Base-by-base conservation (phyloP, 2,797 vertebrate genomes). In the Enteromius thamalakanensis region DNA sequence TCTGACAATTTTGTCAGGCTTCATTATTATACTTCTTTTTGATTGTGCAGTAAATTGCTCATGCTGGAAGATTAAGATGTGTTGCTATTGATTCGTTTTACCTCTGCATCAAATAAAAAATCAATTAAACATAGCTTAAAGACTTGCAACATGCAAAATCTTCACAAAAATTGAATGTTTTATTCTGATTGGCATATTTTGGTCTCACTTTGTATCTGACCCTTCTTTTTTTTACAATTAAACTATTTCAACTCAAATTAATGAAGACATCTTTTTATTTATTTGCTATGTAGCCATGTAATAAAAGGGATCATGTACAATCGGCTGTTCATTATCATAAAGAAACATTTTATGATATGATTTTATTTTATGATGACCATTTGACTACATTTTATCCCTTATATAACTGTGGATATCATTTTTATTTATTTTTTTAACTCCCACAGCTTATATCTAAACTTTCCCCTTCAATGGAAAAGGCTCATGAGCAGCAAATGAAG, bases 21-120 rank as follows among this genome's bases (percentile, higher is more conserved):
- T 94, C 90, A 93, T 94, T 95, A 93, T 90, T 92, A 91, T 93
- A 90, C 87, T 85, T 90, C 86, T 87, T 90, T 92, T 91, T 93
- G 89, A 94, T 90, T 91, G 90, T 87, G 75, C 71, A 82, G 85
- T 80, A 12, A 34, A 89, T 84, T 78, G 21, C 51, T 77, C 11
- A 5, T 37, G 79, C 86, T 88, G 82, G 72, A 89, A 89, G 86
- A 49, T 23, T 17, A 68, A 77, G 23, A 60, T 58, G 32, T n/a
- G n/a, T 67, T 67, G 29, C 53, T 82, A 37, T 40, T 67, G 23
- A 62, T 53, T 21, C n/a, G 26, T 60, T 60, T 26, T 42, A 12
- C 10, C n/a, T 4, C 26, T 67, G 42, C 64, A 69, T 40, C 29
- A 53, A 53, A 45, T 19, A 11, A 1, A 26, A 26, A 77, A 42